Base-by-base conservation (phyloP, 2,888 invertebrate species). In the Tricholauxania praeusta region DNA sequence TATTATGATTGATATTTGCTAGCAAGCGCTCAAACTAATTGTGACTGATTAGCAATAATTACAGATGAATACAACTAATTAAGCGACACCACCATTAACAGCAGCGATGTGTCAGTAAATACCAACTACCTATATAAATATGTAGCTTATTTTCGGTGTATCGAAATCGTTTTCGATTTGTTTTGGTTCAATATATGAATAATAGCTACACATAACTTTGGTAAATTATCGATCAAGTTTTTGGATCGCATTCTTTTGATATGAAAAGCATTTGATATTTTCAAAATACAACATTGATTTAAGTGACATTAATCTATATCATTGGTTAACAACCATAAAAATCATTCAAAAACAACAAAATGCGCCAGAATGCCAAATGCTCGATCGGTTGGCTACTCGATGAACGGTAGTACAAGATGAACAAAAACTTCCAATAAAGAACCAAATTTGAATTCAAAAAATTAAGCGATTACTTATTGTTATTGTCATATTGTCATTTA, bases 31-130 rank as follows among this genome's bases (percentile, higher is more conserved):
- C 70, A 47, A 52, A 39, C 52, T 70, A 70, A 70, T 70, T 70
- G 62, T 70, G 63, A 63, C 28, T 70, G 62, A 70, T 70, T 70
- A 70, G 39, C 70, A 63, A 70, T 62, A 63, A 70, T 70, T 63
- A 63, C 70, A 52, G 39, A 62, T 70, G 70, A 70, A 70, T 70
- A 53, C 22, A 47, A 53, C 47, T 70, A 70, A 70, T 70, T 70
- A 70, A 47, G 63, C 52, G 53, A 19, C 70, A 39, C 39, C 39
- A 39, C 39, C 39, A 39, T 7, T 39, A 10, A 39, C 39, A 10
- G 1, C 39, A 10, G 10, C 39, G 6, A 39, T 39, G 39, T 39
- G 39, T 39, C 39, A 39, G 8, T 39, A 39, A 39, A 39, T 39
- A 39, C 39, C 39, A 7, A 39, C 39, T 28, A 28, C 3, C 28